These are phyloP conservation scores for Parnassius mnemosyne DNA, from an alignment of 2,888 invertebrate species.

Conservation along the genomic window DNA sequence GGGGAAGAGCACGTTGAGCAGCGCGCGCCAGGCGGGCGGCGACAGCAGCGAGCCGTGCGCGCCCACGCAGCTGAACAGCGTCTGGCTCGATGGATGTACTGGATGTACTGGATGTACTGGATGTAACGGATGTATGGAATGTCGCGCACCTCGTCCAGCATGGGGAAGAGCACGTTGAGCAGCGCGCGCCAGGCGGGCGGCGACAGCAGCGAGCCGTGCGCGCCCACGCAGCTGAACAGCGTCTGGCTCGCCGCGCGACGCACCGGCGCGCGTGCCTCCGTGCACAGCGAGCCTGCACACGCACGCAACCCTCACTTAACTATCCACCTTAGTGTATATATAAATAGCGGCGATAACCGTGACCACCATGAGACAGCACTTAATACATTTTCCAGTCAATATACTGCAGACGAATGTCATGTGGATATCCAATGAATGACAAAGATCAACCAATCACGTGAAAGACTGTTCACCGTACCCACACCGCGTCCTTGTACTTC, in stretches of 20 bases:
- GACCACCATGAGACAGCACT: too few relatives aligned
- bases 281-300: slow-evolving; percentile 90
- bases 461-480: too few relatives aligned
- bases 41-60: background rate
- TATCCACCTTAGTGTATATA: too few relatives aligned
- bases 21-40: slow-evolving; percentile 92
- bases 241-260: slow-evolving; percentile 98
- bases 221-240: slow-evolving; percentile 97
- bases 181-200: slow-evolving; percentile 96
- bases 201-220: slow-evolving; percentile 94
- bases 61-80: background rate
- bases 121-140: too few relatives aligned
- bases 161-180: slow-evolving; percentile 95
- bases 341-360: too few relatives aligned
- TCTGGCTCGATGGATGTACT: background rate
- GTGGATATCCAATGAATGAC: too few relatives aligned
- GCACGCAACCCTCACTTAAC: too few relatives aligned
- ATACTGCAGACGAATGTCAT: too few relatives aligned
- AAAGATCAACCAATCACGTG: too few relatives aligned
- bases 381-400: too few relatives aligned
- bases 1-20: slow-evolving; percentile 96
- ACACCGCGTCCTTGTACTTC: too few relatives aligned
- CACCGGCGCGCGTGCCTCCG: slow-evolving; percentile 96
- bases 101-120: too few relatives aligned
- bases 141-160: slow-evolving; percentile 91